These are phyloP conservation scores for Pangasianodon hypophthalmus DNA, from an alignment of 2,113 vertebrate genomes.

Conservation along the genomic window DNA sequence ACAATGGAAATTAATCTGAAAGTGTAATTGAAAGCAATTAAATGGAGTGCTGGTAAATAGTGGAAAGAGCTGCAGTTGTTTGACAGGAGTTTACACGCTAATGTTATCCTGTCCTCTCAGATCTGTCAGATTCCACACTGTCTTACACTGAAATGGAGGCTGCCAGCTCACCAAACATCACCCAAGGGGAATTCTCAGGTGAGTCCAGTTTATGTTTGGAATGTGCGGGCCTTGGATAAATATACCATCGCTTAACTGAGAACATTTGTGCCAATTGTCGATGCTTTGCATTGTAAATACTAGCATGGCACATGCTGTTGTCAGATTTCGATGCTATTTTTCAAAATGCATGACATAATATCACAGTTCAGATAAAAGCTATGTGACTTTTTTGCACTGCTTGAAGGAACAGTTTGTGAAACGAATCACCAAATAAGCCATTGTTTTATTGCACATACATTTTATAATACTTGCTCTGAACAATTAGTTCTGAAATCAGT, in stretches of 20 bases:
- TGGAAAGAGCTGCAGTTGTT: slow-evolving; percentile 8
- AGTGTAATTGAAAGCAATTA: not conserved
- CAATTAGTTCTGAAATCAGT: not conserved
- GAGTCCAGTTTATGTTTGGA: slow-evolving; percentile 60
- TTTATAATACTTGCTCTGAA: slow-evolving; percentile 8
- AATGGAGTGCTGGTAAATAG: not conserved
- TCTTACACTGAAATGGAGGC: slow-evolving; percentile 99
- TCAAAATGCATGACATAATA: slow-evolving; percentile 30
- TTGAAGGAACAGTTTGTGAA: slow-evolving; percentile 30
- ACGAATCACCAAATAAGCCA: slow-evolving; percentile 26
- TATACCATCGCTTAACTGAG: not conserved
- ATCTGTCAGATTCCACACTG: slow-evolving; percentile 98
- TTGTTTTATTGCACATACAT: slow-evolving; percentile 14
- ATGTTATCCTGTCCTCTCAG: slow-evolving; percentile 65
- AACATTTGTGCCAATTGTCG: not conserved
- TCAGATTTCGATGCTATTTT: slow-evolving; percentile 27
- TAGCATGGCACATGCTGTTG: slow-evolving; percentile 9
- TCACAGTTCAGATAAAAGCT: slow-evolving; percentile 49
- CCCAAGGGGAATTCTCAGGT: slow-evolving; percentile 95
- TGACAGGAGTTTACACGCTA: slow-evolving; percentile 30
- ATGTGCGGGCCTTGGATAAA: slow-evolving; percentile 3
- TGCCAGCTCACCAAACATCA: slow-evolving; percentile 86
- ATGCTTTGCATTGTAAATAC: slow-evolving; percentile 3
- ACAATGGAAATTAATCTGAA: not conserved
- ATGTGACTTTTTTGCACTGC: not conserved